Evolutionary conservation across 2,888 invertebrate genomes (phyloP).

Genomic region (Cosmia pyralina): DNA sequence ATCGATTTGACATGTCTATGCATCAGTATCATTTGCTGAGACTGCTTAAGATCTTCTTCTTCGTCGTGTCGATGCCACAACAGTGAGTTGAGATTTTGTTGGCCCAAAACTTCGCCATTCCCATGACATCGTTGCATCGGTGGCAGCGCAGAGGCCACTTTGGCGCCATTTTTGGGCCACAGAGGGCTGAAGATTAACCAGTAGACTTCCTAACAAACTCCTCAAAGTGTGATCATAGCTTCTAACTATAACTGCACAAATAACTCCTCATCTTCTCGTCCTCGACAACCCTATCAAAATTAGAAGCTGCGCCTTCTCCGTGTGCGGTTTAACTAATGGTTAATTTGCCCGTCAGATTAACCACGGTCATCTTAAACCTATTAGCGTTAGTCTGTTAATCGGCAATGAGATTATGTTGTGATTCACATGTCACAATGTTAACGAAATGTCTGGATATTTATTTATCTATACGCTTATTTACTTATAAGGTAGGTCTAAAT

Average conservation of each 20-base stretch:
- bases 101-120: background rate
- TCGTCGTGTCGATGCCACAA: background rate
- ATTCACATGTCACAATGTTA: constrained; percentile 71
- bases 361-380: constrained; percentile 80
- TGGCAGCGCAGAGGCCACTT: too few species aligned
- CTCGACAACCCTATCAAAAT: constrained; percentile 56
- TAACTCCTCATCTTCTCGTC: background rate
- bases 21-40: background rate
- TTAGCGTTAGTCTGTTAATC: constrained; percentile 80
- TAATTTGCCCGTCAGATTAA: constrained; percentile 79
- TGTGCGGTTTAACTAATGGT: constrained; percentile 81
- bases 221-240: background rate
- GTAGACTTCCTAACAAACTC: background rate
- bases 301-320: constrained; percentile 63
- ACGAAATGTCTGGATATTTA: constrained; percentile 48
- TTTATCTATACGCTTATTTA: constrained; percentile 30
- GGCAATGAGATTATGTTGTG: constrained; percentile 74
- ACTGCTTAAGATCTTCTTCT: background rate
- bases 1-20: background rate
- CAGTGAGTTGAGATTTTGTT: background rate
- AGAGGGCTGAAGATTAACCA: background rate
- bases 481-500: background rate
- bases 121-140: background rate
- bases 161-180: too few species aligned
- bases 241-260: background rate